Evolutionary conservation across 2,888 invertebrate genomes (phyloP), one percentile per base, ranked within the genome.

Genomic region (Schizotus pectinicornis): DNA sequence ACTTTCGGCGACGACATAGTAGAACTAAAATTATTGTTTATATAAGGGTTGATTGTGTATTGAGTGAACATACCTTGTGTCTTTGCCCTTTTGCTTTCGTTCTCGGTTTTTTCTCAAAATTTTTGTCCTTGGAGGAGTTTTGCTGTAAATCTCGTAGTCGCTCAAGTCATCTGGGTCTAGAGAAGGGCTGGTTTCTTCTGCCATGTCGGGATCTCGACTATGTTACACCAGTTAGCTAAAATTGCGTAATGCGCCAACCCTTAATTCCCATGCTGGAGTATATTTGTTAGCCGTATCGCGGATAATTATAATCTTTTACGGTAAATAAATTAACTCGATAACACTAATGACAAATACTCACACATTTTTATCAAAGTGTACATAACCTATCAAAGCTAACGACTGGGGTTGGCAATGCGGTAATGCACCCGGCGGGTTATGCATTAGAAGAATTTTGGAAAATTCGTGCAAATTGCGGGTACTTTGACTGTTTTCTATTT

Each of bases 91-190:
- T 50, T 81, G 79, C 65, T 78, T 82, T 65, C 79, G 78, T 64
- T 82, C 82, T 31, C 81, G 79, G 64, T 80, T 80, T 64, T 82
- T 82, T 38, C 83, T 77, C 61, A 77, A 77, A 69, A 89, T 86
- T 70, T 90, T 85, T 46, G 90, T 88, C 63, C 92, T 83, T 0
- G 91, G 91, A n/a, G 92, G 92, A 39, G 92, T 92, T 73, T 85
- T 86, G 49, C 91, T 88, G 65, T 88, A 88, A 62, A 86, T 83
- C 70, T 90, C 91, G 69, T 82, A 85, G 59, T 82, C 79, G 50
- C 78, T 67, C 13, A 69, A 35, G 33, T 74, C 71, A 45, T 67
- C 70, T 33, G 46, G 52, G 13, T 70, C 69, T 31, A 65, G 14
- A 41, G 68, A 63, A 9, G 46, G 42, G 51, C 51, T 59, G 38